phyloP scores from a whole-genome alignment of 2,888 invertebrate species.

The Chloroclystis v-ata region DNA sequence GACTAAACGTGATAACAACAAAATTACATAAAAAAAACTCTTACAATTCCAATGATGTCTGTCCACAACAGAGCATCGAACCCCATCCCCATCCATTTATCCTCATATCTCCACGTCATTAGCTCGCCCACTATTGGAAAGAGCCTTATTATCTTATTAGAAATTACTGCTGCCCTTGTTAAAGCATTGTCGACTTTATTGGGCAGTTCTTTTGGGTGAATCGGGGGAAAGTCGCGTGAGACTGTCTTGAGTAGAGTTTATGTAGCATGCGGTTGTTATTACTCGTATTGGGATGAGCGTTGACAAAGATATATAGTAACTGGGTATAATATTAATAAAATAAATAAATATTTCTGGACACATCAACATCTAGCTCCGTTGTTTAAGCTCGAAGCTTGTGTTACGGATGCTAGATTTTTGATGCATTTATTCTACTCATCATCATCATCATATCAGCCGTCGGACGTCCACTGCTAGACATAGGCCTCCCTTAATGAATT shows the following conservation, averaged over 20 bases:
- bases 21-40: too few relatives aligned
- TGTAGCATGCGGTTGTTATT: constrained; percentile 51
- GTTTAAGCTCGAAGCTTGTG: too few relatives aligned
- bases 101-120: constrained; percentile 46
- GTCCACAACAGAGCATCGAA: constrained; percentile 19
- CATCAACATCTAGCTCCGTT: too few relatives aligned
- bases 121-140: constrained; percentile 55
- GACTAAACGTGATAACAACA: too few relatives aligned
- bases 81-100: constrained; percentile 35
- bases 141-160: constrained; percentile 63
- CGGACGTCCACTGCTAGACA: too few relatives aligned
- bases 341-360: too few relatives aligned
- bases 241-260: constrained; percentile 39
- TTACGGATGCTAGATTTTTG: too few relatives aligned
- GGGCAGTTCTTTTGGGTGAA: constrained; percentile 5
- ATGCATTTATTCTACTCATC: too few relatives aligned
- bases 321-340: too few relatives aligned
- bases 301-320: constrained; percentile 6
- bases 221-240: constrained; percentile 41
- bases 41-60: too few relatives aligned
- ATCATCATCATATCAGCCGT: too few relatives aligned
- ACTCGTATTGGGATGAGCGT: constrained; percentile 40
- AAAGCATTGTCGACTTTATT: constrained; percentile 36
- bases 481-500: too few relatives aligned
- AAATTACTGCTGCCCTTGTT: constrained; percentile 43